phyloP scores from a whole-genome alignment of 2,888 invertebrate genomes.

The Caenorhabditis imperialis region DNA sequence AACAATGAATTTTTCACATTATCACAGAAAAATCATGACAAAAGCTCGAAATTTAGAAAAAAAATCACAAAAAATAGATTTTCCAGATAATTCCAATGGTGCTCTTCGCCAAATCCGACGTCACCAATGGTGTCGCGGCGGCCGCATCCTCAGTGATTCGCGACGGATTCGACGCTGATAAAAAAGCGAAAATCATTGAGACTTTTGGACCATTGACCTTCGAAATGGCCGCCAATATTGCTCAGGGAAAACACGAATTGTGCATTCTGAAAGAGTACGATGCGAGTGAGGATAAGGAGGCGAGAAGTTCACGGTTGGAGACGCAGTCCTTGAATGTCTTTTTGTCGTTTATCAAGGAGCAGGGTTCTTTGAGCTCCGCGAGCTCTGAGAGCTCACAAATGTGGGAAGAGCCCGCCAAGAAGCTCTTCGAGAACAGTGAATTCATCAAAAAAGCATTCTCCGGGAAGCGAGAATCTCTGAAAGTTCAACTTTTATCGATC shows the following conservation, averaged over 20 bases:
- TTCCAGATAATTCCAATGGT: conserved; percentile 56
- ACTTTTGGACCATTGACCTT: conserved; percentile 52
- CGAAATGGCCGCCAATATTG: conserved; percentile 30
- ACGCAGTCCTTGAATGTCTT: conserved; percentile 34
- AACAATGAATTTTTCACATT: no score
- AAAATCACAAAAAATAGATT: not conserved
- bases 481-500: conserved; percentile 27
- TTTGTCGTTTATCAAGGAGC: conserved; percentile 12
- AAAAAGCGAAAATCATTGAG: conserved; percentile 49
- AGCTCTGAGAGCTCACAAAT: not conserved
- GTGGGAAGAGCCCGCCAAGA: conserved; percentile 28
- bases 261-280: conserved; percentile 23
- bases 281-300: conserved; percentile 39
- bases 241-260: conserved; percentile 23
- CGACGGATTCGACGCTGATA: conserved; percentile 60
- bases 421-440: conserved; percentile 26
- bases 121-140: conserved; percentile 40
- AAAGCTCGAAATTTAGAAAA: no score
- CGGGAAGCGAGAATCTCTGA: conserved; percentile 16
- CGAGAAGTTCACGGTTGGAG: conserved; percentile 35
- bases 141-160: conserved; percentile 57
- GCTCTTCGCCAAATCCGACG: conserved; percentile 52
- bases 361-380: no score
- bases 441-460: conserved; percentile 43
- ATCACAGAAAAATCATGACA: no score